Conservation (phyloP, 1,140 invertebrate species). For the Cherax quadricarinatus region DNA sequence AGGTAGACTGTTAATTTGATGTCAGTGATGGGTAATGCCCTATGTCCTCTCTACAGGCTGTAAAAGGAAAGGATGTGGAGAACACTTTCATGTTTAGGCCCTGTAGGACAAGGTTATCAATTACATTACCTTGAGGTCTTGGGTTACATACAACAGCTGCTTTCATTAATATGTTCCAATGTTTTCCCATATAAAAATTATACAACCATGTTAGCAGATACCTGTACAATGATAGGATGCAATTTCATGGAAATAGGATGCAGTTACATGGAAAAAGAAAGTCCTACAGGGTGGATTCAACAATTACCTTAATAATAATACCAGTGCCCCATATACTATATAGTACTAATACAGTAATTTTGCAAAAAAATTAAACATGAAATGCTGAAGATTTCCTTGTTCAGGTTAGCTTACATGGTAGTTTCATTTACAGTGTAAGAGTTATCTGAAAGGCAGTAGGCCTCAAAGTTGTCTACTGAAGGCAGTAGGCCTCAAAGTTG, state of each 20-base stretch:
- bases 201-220: constrained; percentile 7
- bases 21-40: background rate
- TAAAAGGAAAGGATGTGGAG: constrained; percentile 11
- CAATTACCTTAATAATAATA: background rate
- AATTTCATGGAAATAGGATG: background rate
- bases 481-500: background rate
- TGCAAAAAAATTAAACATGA: background rate
- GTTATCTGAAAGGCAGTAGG: background rate
- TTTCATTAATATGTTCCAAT: background rate
- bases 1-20: constrained; percentile 1
- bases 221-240: background rate
- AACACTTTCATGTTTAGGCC: background rate
- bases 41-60: background rate
- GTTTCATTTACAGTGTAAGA: background rate
- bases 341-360: background rate
- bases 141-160: constrained; percentile 2
- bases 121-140: constrained; percentile 13
- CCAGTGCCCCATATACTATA: background rate
- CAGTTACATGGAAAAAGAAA: background rate
- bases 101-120: constrained; percentile 22
- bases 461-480: background rate
- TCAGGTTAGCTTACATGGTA: background rate
- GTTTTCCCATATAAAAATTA: background rate
- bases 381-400: background rate
- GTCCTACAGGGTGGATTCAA: background rate